These are phyloP conservation scores for Nudaria mundana DNA, from an alignment of 2,888 invertebrate species.

Conservation along the genomic window DNA sequence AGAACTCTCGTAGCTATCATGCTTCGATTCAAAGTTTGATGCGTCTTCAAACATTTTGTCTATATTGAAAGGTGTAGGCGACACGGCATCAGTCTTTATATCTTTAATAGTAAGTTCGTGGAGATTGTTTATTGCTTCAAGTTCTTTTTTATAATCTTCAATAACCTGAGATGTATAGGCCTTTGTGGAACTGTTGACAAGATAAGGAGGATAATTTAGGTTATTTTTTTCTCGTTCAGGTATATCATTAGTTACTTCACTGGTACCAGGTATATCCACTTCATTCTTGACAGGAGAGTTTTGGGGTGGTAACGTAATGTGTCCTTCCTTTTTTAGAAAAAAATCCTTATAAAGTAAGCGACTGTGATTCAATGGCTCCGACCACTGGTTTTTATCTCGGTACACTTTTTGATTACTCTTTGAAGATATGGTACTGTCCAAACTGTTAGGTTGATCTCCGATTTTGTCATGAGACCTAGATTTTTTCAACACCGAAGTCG, in stretches of 20 bases:
- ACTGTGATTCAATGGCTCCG: conserved; percentile 67
- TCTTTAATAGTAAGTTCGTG: conserved; percentile 75
- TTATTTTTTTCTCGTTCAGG: conserved; percentile 40
- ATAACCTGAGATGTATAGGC: conserved; percentile 77
- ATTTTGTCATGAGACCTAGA: conserved; percentile 43
- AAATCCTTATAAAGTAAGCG: conserved; percentile 74
- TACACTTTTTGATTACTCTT: conserved; percentile 51
- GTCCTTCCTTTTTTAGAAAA: conserved; percentile 68
- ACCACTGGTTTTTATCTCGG: conserved; percentile 48
- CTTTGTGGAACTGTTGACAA: conserved; percentile 69
- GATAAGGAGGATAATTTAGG: conserved; percentile 67
- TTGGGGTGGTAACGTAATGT: conserved; percentile 59
- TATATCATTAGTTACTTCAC: conserved; percentile 35
- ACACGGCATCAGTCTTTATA: conserved; percentile 67
- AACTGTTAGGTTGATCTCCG: conserved; percentile 60
- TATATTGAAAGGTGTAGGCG: conserved; percentile 68
- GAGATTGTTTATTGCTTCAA: conserved; percentile 71
- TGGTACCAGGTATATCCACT: conserved; percentile 32
- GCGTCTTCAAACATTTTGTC: conserved; percentile 70
- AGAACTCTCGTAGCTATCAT: conserved; percentile 37
- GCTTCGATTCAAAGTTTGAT: conserved; percentile 43
- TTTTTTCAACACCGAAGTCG: conserved; percentile 47
- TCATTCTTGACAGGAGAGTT: conserved; percentile 58
- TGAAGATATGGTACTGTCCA: conserved; percentile 52
- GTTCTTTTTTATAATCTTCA: conserved; percentile 76